These are phyloP conservation scores for Sinocyclocheilus grahami DNA, from an alignment of 2,113 vertebrate genomes.

Conservation along the genomic window DNA sequence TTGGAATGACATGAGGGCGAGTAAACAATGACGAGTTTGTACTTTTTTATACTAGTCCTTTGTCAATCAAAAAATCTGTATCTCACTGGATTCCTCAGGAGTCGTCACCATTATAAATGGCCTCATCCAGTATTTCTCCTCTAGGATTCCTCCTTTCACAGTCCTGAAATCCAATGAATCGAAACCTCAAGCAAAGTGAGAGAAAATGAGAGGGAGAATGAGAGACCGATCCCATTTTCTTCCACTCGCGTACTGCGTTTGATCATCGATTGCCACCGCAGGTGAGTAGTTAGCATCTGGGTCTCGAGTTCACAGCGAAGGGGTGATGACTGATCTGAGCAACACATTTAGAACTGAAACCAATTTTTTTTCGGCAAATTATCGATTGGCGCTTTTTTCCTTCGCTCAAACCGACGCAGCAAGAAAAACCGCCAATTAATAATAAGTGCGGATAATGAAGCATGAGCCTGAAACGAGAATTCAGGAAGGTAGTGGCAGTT, in stretches of 20 bases:
- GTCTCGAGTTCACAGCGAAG: background rate
- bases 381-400: background rate
- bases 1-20: background rate
- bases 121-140: slow-evolving; percentile 9
- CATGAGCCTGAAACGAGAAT: slow-evolving; percentile 8
- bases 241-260: slow-evolving; percentile 53
- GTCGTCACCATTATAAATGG: background rate
- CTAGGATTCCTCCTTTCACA: background rate
- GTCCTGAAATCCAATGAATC: slow-evolving; percentile 32
- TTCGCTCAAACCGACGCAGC: background rate
- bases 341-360: slow-evolving; percentile 5
- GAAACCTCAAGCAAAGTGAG: slow-evolving; percentile 12
- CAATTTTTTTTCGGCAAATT: background rate
- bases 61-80: background rate
- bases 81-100: background rate
- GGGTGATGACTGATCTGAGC: background rate
- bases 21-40: background rate
- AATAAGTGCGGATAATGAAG: slow-evolving; percentile 36
- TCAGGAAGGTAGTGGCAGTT: background rate
- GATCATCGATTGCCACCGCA: slow-evolving; percentile 50
- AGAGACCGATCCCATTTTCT: slow-evolving; percentile 40
- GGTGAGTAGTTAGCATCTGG: slow-evolving; percentile 8
- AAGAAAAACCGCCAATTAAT: slow-evolving; percentile 36
- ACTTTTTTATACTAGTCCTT: background rate
- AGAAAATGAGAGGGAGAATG: slow-evolving; percentile 17